Evolutionary conservation across 2,888 invertebrate genomes (phyloP), one percentile per base, ranked within the genome.

Genomic region (Tuberolachnus salignus): DNA sequence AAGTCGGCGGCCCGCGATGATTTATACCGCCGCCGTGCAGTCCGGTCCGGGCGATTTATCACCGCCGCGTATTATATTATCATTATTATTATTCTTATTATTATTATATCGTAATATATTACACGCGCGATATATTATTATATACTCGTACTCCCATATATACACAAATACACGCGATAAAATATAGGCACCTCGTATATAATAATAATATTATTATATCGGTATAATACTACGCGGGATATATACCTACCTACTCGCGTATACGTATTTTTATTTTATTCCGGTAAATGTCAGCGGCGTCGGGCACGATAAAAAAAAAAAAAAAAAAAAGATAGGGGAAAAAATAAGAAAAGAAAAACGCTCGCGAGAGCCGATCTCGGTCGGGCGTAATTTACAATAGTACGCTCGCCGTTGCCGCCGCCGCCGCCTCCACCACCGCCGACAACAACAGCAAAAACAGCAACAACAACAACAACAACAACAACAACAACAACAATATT

Each of bases 41-140:
- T n/a, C n/a, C n/a, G n/a, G n/a, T n/a, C n/a, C n/a, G 34, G 51
- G 59, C 59, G 69, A 78, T 78, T 78, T 78, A 78, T 78, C 73
- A 73, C 73, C 67, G 46, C 11, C 34, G 61, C 34, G 57, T 46
- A 21, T 26, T 14, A 21, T 57, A 57, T 57, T 57, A 57, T 57
- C 21, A 57, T 57, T 57, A 21, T 57, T 57, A 57, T n/a, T n/a
- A n/a, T n/a, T n/a, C n/a, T n/a, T n/a, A n/a, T n/a, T n/a, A n/a
- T n/a, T n/a, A n/a, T 21, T 34, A 59, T 16, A 14, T 26, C 16
- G 16, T 34, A 6, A n/a, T n/a, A n/a, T n/a, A n/a, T n/a, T 34
- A 26, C 23, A 19, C 26, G 26, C 49, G 49, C 42, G 21, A 19
- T 67, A 49, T 67, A 67, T 49, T 26, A n/a, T 19, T 46, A 59